A percentile compares a stretch with the other conserved stretches of the same genome.
phyloP scores from a whole-genome alignment of 2,113 vertebrate species.

The Labeo catla region DNA sequence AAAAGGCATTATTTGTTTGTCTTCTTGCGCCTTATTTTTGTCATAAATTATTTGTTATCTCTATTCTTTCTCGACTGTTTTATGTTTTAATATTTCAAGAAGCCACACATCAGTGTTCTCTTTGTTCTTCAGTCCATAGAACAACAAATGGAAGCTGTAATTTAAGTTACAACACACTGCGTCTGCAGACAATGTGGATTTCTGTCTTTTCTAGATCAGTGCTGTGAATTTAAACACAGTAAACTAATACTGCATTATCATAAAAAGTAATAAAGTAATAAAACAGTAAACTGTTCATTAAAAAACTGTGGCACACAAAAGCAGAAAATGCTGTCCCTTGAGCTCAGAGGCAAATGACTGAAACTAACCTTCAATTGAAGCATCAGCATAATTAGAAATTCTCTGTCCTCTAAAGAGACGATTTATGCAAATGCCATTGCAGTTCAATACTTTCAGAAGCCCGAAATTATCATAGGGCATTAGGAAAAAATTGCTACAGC shows the following conservation, averaged over 20 bases:
- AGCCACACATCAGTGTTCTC: slow-evolving; percentile 64
- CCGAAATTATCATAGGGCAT: not conserved
- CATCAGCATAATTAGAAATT: not conserved
- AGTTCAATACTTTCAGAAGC: not conserved
- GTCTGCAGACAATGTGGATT: not conserved
- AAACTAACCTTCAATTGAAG: not conserved
- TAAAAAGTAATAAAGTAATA: not conserved
- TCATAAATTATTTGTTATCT: slow-evolving; percentile 75
- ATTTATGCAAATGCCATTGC: not conserved
- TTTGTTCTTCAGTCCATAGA: slow-evolving; percentile 57
- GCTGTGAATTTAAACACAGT: not conserved
- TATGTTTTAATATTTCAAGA: slow-evolving; percentile 75
- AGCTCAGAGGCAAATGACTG: not conserved
- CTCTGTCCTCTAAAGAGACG: not conserved
- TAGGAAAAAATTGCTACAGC: not conserved
- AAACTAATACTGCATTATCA: slow-evolving; percentile 22
- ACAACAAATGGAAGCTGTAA: slow-evolving; percentile 47
- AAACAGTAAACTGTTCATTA: not conserved
- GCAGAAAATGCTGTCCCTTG: not conserved
- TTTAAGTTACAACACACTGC: not conserved
- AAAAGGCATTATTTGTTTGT: slow-evolving; percentile 69
- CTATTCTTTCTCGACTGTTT: slow-evolving; percentile 63
- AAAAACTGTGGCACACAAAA: not conserved
- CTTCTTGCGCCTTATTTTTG: slow-evolving; percentile 67
- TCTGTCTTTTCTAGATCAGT: not conserved